These are phyloP conservation scores for Forbesichthys papilliferus DNA, from an alignment of 2,113 vertebrate genomes.

Conservation along the genomic window DNA sequence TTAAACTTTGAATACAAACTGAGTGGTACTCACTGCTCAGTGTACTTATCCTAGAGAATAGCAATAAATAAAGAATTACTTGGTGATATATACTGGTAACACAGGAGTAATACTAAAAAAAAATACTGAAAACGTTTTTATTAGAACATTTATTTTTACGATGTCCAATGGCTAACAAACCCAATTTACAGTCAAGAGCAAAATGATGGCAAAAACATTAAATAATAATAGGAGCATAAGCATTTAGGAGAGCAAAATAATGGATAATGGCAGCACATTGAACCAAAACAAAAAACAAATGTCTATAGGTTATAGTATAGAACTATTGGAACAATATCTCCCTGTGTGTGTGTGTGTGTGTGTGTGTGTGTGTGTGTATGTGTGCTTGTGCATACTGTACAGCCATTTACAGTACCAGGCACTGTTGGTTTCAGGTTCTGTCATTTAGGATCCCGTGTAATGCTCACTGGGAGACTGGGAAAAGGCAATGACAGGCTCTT, in stretches of 20 bases:
- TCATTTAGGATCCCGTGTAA: slow-evolving; percentile 57
- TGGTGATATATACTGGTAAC: slow-evolving; percentile 12
- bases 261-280: background rate
- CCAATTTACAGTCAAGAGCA: background rate
- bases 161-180: background rate
- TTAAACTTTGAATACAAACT: background rate
- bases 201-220: background rate
- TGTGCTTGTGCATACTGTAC: background rate
- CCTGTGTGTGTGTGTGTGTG: background rate
- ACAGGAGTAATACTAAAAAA: background rate
- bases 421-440: slow-evolving; percentile 48
- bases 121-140: background rate
- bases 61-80: slow-evolving; percentile 4
- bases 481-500: slow-evolving; percentile 48
- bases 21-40: background rate
- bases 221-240: background rate
- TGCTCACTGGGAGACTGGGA: slow-evolving; percentile 45
- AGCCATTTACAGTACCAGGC: slow-evolving; percentile 1
- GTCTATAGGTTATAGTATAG: background rate
- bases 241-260: background rate
- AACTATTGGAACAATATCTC: background rate
- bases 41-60: background rate
- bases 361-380: background rate
- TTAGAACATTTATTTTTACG: too few relatives aligned
- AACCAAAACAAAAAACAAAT: too few relatives aligned